Base-by-base conservation (phyloP, 1,140 invertebrate genomes). In the Pseudomyrmex dendroicus region DNA sequence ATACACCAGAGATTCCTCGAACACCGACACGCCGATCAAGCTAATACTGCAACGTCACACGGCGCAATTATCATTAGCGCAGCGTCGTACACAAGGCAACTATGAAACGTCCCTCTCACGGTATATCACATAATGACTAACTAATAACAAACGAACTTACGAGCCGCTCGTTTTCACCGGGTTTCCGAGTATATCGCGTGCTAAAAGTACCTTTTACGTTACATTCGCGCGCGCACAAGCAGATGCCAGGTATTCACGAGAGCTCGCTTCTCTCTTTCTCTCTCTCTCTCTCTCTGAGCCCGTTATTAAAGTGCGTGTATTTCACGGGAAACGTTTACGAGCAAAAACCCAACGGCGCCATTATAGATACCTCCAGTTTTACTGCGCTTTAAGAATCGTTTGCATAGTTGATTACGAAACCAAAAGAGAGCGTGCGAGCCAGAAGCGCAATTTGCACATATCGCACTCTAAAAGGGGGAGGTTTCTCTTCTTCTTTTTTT, bases 371-470 rank as follows among this genome's bases (percentile, higher is more conserved):
- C 25, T 68, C 83, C 84, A 89, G 83, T 89, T 88, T 91, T 89
- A 88, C 73, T 70, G 84, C 66, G 73, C 76, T 52, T 35, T 78
- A 70, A 86, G 63, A 82, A 86, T 91, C 89, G 90, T 91, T 91
- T 91, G 90, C 91, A 91, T 91, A 91, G 89, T 80, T 91, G 90
- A 91, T 91, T 91, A 84, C 90, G 56, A 90, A 73, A 85, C 56
- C 13, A 25, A 17, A 9, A 44, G 68, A 12, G 9, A 25, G 62
- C 48, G 25, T 9, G 20, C 72, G 20, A 8, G 57, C 68, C 22
- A n/a, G 46, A 50, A 74, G 9, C 50, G 44, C 73, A 54, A 52
- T 20, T 44, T 59, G n/a, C 44, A 8, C 46, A 2, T 10, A 20
- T 35, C 35, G 35, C 35, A 9, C 57, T 25, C 2, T 46, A 3